Evolutionary conservation across 2,797 vertebrate species (phyloP).

Genomic region (Myripristis murdjan): DNA sequence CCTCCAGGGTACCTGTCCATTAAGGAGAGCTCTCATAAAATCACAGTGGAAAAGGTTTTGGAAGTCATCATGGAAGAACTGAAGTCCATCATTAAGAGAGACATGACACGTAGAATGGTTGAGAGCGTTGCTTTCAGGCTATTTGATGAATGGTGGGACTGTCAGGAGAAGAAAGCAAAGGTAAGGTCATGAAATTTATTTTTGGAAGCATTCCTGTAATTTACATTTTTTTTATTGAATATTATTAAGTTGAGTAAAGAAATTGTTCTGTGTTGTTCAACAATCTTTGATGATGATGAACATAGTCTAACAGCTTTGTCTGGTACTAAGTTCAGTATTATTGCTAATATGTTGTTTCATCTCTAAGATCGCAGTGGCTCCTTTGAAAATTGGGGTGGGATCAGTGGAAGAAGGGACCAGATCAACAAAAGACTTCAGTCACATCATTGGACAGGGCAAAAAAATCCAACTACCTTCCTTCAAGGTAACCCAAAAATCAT

Average conservation of each 20-base stretch:
- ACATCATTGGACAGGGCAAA: constrained; percentile 81
- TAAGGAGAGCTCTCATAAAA: constrained; percentile 88
- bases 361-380: constrained; percentile 85
- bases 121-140: constrained; percentile 94
- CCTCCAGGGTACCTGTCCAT: constrained; percentile 88
- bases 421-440: constrained; percentile 78
- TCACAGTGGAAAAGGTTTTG: constrained; percentile 92
- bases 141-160: constrained; percentile 97
- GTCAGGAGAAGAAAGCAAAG: constrained; percentile 91
- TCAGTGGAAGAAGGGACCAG: constrained; percentile 86
- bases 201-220: not conserved
- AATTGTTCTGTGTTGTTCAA: not conserved
- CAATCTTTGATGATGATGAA: not conserved
- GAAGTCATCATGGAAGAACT: constrained; percentile 91
- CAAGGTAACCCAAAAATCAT: constrained; percentile 84
- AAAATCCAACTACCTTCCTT: constrained; percentile 95
- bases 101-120: constrained; percentile 94
- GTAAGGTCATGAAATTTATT: constrained; percentile 72
- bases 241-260: not conserved
- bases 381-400: constrained; percentile 87
- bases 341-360: constrained; percentile 22
- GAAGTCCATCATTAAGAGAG: constrained; percentile 93
- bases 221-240: not conserved
- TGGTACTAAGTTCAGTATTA: not conserved
- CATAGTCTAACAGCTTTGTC: too few species aligned